These are phyloP conservation scores for Pycnomerus fuliginosus DNA, from an alignment of 2,888 invertebrate genomes.

Conservation along the genomic window DNA sequence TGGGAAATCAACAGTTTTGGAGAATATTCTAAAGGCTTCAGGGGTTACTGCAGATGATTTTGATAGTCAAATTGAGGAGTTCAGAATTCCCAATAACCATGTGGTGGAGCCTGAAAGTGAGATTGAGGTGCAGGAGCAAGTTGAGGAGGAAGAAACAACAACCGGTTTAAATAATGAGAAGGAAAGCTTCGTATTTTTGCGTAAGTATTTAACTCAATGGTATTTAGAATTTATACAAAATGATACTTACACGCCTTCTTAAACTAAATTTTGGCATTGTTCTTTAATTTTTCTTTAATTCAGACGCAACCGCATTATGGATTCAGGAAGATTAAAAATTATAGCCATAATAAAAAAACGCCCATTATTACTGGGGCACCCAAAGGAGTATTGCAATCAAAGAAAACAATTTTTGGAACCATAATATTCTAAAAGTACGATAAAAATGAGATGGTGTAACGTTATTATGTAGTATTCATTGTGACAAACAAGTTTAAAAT, in stretches of 20 bases:
- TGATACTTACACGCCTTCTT: too few relatives aligned
- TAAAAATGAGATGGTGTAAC: too few relatives aligned
- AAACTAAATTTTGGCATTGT: neutral
- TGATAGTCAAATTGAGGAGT: constrained; percentile 35
- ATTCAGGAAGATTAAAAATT: too few relatives aligned
- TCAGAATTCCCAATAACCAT: constrained; percentile 29
- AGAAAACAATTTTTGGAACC: too few relatives aligned
- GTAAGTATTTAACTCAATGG: constrained; percentile 5
- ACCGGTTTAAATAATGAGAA: constrained; percentile 1
- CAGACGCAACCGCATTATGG: too few relatives aligned
- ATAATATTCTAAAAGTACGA: too few relatives aligned
- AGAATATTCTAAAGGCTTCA: constrained; percentile 31
- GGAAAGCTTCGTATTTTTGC: constrained; percentile 7
- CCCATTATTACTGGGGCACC: too few relatives aligned
- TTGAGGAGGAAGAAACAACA: constrained; percentile 8
- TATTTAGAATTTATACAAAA: constrained; percentile 1
- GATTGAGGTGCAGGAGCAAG: constrained; percentile 5
- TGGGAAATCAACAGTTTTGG: constrained; percentile 31
- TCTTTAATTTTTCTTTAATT: too few relatives aligned
- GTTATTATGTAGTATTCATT: too few relatives aligned
- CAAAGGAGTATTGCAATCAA: too few relatives aligned
- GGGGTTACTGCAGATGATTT: constrained; percentile 33
- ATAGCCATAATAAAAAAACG: too few relatives aligned
- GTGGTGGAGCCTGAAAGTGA: neutral
- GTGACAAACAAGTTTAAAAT: too few relatives aligned